These are phyloP conservation scores for Micronycteris hirsuta DNA, from an alignment of 2,113 vertebrate species.

Conservation along the genomic window DNA sequence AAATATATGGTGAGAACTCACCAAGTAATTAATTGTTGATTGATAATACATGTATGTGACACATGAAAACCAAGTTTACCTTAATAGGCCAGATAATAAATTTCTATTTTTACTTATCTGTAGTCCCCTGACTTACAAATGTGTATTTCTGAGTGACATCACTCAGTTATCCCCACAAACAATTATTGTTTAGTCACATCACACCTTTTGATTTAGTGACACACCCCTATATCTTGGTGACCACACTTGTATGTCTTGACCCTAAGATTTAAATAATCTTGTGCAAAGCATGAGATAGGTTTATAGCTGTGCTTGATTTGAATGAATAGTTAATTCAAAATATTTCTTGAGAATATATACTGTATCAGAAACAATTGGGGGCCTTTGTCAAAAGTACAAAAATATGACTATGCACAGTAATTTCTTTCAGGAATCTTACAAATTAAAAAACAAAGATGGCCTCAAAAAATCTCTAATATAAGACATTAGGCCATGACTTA, in stretches of 20 bases:
- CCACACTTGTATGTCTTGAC: neutral
- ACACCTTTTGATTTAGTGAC: neutral
- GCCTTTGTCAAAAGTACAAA: neutral
- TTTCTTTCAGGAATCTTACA: neutral
- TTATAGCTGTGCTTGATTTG: neutral
- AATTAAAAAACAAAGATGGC: conserved; percentile 8
- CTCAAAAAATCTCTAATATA: neutral
- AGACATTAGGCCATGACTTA: neutral
- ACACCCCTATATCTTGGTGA: neutral
- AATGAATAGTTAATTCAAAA: neutral
- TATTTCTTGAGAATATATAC: neutral
- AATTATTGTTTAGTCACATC: neutral
- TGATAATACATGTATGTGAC: neutral
- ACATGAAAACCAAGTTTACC: neutral
- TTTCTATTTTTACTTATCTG: neutral
- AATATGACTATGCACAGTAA: neutral
- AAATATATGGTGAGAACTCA: neutral
- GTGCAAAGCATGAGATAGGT: neutral
- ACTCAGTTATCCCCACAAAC: neutral
- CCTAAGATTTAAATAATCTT: neutral
- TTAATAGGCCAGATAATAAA: neutral
- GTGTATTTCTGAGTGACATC: neutral
- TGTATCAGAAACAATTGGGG: neutral
- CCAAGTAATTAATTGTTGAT: neutral
- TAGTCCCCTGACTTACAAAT: neutral